These are phyloP conservation scores for Hyaena hyaena DNA, from an alignment of 2,113 vertebrate genomes.

Conservation along the genomic window DNA sequence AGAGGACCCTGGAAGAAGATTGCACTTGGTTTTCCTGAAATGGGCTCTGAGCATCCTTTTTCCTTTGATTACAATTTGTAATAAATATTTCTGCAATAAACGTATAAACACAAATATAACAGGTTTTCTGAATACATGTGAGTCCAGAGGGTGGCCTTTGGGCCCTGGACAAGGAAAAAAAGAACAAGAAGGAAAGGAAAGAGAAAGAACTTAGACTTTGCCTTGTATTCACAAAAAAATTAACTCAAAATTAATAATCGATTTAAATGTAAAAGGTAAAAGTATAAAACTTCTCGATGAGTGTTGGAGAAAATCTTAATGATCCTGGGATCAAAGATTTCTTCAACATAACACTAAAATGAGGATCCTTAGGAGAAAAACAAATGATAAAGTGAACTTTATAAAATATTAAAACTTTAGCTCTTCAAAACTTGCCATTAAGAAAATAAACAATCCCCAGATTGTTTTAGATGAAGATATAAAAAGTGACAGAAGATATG, in stretches of 20 bases:
- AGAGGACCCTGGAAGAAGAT: no score
- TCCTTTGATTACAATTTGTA: not conserved
- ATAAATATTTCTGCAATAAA: not conserved
- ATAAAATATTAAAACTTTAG: not conserved
- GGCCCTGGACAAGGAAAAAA: not conserved
- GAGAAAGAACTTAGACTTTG: not conserved
- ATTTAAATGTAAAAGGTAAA: not conserved
- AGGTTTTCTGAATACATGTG: not conserved
- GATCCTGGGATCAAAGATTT: not conserved
- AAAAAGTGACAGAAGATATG: not conserved
- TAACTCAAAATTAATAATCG: not conserved
- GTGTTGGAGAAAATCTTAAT: not conserved
- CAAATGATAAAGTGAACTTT: not conserved
- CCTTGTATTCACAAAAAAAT: not conserved
- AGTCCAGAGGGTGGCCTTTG: not conserved
- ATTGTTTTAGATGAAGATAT: not conserved
- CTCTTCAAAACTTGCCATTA: not conserved
- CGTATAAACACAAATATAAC: not conserved
- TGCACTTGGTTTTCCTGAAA: not conserved
- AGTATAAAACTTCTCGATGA: not conserved
- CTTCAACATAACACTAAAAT: not conserved
- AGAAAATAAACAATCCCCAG: not conserved
- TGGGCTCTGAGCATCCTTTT: not conserved
- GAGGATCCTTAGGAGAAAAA: not conserved
- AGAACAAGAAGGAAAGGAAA: not conserved